Evolutionary conservation across 2,888 invertebrate species (phyloP).

Genomic region (Diaprepes abbreviatus): DNA sequence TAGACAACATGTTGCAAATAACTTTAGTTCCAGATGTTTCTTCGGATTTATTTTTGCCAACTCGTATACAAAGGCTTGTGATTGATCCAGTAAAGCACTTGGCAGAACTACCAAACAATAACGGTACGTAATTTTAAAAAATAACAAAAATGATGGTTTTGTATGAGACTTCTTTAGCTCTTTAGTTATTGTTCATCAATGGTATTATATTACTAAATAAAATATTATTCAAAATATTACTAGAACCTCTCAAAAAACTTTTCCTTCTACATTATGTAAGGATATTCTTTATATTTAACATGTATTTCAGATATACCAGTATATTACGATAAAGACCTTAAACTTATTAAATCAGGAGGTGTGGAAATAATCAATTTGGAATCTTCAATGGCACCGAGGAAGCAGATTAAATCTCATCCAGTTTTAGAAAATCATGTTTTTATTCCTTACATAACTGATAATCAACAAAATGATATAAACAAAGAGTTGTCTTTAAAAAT

Average conservation of each 20-base stretch:
- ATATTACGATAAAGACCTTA: conserved; percentile 63
- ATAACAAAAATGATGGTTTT: too few species aligned
- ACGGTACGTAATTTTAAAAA: conserved; percentile 26
- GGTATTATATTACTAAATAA: too few species aligned
- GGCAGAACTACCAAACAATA: conserved; percentile 40
- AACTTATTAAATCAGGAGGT: conserved; percentile 70
- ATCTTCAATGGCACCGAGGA: conserved; percentile 70
- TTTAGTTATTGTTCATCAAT: too few species aligned
- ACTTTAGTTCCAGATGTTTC: conserved; percentile 69
- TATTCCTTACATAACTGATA: conserved; percentile 67
- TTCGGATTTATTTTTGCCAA: conserved; percentile 71
- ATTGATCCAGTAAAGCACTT: conserved; percentile 70
- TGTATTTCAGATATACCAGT: conserved; percentile 64
- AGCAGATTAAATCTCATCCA: conserved; percentile 69
- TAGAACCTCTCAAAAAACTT: too few species aligned
- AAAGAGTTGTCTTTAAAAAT: conserved; percentile 38
- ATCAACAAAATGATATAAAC: conserved; percentile 30
- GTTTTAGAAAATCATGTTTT: conserved; percentile 72
- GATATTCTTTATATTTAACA: too few species aligned
- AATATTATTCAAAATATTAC: too few species aligned
- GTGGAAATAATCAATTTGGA: conserved; percentile 74
- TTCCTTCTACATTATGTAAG: too few species aligned
- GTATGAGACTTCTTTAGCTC: too few species aligned
- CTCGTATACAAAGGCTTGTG: conserved; percentile 70
- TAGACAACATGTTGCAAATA: conserved; percentile 79